Conservation (phyloP, 2,888 invertebrate genomes). For the Hemistola chrysoprasaria region DNA sequence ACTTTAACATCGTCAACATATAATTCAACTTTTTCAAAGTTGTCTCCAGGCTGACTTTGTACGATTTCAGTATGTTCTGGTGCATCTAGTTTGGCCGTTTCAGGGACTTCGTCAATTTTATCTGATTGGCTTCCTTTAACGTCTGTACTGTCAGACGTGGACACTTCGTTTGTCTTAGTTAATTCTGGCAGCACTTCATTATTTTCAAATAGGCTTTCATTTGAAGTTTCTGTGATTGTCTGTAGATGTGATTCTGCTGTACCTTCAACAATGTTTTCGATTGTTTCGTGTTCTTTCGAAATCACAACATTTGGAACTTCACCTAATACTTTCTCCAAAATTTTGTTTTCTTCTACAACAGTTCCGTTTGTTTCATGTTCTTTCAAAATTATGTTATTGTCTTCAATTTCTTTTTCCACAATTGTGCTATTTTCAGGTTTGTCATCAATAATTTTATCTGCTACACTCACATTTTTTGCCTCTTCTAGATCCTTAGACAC, state of each 20-base stretch:
- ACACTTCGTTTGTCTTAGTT: neutral
- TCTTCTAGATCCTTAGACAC: no score
- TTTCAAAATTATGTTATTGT: neutral
- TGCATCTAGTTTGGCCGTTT: no score
- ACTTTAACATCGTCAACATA: neutral
- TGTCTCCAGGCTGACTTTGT: neutral
- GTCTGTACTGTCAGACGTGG: no score
- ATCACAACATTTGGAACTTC: constrained; percentile 4
- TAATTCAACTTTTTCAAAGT: neutral
- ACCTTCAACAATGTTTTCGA: neutral
- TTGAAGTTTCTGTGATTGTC: constrained; percentile 21
- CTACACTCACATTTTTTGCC: no score
- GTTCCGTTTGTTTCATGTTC: neutral
- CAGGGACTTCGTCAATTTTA: no score
- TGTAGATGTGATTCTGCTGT: constrained; percentile 4
- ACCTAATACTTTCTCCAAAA: constrained; percentile 9
- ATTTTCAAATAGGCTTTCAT: constrained; percentile 24
- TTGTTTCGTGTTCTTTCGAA: constrained; percentile 1
- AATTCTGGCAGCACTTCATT: constrained; percentile 2
- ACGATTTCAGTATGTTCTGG: no score
- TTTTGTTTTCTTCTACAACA: neutral
- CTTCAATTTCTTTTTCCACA: neutral
- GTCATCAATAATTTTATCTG: no score
- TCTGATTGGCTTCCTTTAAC: no score
- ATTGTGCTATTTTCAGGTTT: no score